Percentiles rank a stretch among this genome's conserved stretches.
These are phyloP conservation scores for Lepeophtheirus nordmannii DNA, from an alignment of 2,888 invertebrate species.

Conservation along the genomic window DNA sequence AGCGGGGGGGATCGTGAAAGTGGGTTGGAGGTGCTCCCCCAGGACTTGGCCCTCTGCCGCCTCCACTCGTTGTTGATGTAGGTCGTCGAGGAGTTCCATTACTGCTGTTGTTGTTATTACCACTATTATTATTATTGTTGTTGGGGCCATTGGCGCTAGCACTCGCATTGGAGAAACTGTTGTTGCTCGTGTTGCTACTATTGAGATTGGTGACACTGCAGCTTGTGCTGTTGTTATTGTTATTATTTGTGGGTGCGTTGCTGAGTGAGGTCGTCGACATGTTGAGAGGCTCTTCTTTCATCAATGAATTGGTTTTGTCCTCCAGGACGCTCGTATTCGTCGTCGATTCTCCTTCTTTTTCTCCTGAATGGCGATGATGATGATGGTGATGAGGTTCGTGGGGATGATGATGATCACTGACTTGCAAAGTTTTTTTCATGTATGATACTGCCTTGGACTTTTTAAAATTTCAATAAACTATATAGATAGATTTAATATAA, in stretches of 20 bases:
- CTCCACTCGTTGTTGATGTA: background rate
- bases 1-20: background rate
- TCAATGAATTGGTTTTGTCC: background rate
- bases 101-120: background rate
- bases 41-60: too few relatives aligned
- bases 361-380: background rate
- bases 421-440: too few relatives aligned
- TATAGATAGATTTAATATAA: too few relatives aligned
- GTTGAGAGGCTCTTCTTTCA: background rate
- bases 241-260: background rate
- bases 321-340: background rate
- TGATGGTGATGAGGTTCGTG: background rate
- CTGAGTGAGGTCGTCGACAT: background rate
- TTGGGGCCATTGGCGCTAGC: background rate
- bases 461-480: too few relatives aligned
- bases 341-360: background rate
- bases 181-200: background rate
- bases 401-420: too few relatives aligned
- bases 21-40: too few relatives aligned
- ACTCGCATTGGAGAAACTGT: background rate
- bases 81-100: background rate
- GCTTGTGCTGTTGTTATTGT: background rate
- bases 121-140: background rate
- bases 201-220: background rate
- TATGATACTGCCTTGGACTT: too few relatives aligned